Conservation (phyloP, 2,797 vertebrate genomes). For the Melanotaenia parkinsoni region DNA sequence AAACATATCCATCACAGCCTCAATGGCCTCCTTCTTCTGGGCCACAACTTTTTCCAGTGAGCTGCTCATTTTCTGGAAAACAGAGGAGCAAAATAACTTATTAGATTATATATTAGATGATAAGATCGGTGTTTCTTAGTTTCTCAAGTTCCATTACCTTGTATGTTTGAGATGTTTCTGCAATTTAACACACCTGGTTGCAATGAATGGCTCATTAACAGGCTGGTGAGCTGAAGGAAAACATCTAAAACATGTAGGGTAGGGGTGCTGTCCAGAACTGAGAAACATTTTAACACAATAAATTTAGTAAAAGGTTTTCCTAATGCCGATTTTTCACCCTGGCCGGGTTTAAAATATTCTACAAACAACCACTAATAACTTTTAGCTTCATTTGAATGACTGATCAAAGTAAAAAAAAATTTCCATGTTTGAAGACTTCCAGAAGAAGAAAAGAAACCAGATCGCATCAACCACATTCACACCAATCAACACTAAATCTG, state of each 20-base stretch:
- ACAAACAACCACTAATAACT: neutral
- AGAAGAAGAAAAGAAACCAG: neutral
- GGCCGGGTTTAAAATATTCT: neutral
- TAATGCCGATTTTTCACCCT: neutral
- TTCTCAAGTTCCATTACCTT: too few species aligned
- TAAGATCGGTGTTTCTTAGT: too few species aligned
- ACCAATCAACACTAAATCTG: neutral
- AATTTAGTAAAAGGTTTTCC: too few species aligned
- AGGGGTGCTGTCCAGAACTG: too few species aligned
- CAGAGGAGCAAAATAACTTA: neutral
- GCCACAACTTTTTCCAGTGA: constrained; percentile 77
- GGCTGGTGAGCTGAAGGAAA: too few species aligned
- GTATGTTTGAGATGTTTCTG: too few species aligned
- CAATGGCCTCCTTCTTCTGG: constrained; percentile 85
- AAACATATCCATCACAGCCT: constrained; percentile 84
- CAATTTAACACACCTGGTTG: too few species aligned
- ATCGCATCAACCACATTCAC: neutral
- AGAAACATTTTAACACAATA: too few species aligned
- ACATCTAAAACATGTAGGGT: too few species aligned
- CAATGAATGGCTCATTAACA: too few species aligned
- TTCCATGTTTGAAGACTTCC: neutral
- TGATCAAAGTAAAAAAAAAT: neutral
- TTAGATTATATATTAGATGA: neutral
- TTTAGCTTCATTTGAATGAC: neutral
- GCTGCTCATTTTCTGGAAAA: constrained; percentile 74